Base-by-base conservation (phyloP, 2,113 vertebrate genomes). In the Clarias batrachus region DNA sequence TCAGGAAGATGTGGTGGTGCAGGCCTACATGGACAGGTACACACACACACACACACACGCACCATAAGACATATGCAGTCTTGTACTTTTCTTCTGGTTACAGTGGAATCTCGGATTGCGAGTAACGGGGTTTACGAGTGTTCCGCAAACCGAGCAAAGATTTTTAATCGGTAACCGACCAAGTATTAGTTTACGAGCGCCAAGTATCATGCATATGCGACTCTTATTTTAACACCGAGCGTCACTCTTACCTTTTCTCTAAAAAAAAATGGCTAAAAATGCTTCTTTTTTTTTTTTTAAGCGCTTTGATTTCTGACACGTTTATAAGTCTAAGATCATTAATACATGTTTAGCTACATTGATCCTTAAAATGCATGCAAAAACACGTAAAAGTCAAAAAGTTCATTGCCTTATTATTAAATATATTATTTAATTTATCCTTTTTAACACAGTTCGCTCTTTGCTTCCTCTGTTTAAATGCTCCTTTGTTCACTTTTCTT, bases 21-120 rank as follows among this genome's bases (percentile, higher is more conserved):
- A 96, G 86, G 91, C 83, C 86, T 96, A 96, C 92, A 93, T 94
- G 90, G 95, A 97, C 76, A 95, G 95, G 96, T 97, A 89, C 12
- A 6, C 30, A 37, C 33, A 37, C 33, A 37, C 33, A 37, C 33
- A 37, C 33, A 33, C 30, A n/a, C n/a, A n/a, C n/a, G n/a, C n/a
- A 10, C 60, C 27, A 60, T 60, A 23, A 60, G 33, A 37, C 48
- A 48, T 12, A 74, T 74, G 52, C 13, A 48, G 70, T 37, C 14
- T 73, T 73, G 21, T 8, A 73, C 4, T 25, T 23, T 74, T 25
- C 9, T 12, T 41, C 8, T 33, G 25, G 37, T 48, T 74, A 4
- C 30, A 33, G 30, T 33, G 30, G 30, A 33, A 1, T 2, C 30
- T 33, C 30, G 30, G 30, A 33, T 33, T 33, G 30, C 30, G 30